Evolutionary conservation across 2,797 vertebrate species (phyloP), one percentile per base, ranked within the genome.

Genomic region (Rallus crepitans): DNA sequence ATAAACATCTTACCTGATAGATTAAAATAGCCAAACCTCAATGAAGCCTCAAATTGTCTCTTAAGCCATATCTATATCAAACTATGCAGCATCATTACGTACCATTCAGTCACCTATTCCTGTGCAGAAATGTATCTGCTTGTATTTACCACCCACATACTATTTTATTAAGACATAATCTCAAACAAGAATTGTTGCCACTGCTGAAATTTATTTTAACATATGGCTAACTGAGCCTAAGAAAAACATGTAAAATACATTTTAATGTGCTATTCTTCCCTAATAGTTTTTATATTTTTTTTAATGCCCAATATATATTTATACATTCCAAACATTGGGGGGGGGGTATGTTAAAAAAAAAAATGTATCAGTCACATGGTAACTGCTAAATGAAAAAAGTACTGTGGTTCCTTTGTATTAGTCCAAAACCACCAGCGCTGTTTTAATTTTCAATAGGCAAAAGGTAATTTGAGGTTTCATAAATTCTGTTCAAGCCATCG

Each of bases 141-240:
- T 96, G 76, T 89, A 68, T 96, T 97, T 87, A 71, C 97, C 97
- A 97, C 98, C 97, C 98, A 98, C 97, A 66, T 10, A 87, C 92
- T 93, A 87, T 97, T 98, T 98, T 97, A 98, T 97, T 98, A 97
- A 97, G 84, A 95, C 89, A 93, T 95, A 98, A 97, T 96, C 94
- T 96, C 96, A 90, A 94, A 97, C 90, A 93, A 96, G 94, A 95
- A 96, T 90, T 96, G 96, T 95, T 97, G 81, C 97, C 84, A 96
- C 96, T 96, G 98, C 96, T 97, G 93, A 97, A 97, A 92, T 97
- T 97, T 95, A 94, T 97, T 97, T 94, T 96, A 97, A 98, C 97
- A 98, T 97, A 97, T 97, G 97, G 97, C 91, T 82, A 94, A 94
- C 94, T 90, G 72, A 91, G 95, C 84, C 86, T 61, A 97, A 98